A percentile compares a stretch with the other conserved stretches of the same genome.
These are phyloP conservation scores for Zootermopsis nevadensis DNA, from an alignment of 2,888 invertebrate species.

Conservation along the genomic window DNA sequence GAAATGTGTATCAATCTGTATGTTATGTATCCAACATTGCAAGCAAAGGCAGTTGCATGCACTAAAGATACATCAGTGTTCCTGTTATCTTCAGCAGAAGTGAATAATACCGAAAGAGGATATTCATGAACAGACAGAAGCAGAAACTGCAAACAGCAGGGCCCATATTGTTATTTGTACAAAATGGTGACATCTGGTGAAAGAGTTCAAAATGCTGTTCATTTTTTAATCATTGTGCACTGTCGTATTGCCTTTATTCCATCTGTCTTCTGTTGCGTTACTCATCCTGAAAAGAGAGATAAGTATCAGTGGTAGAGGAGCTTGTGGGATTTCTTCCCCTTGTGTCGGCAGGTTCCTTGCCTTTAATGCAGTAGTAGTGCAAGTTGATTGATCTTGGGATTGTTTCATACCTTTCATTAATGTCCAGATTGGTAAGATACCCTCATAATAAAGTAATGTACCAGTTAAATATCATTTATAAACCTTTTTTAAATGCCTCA, in stretches of 20 bases:
- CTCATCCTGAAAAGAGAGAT: conserved; percentile 14
- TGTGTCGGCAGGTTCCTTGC: conserved; percentile 22
- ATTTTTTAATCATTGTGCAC: conserved; percentile 11
- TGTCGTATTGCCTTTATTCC: not conserved
- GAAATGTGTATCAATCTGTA: too few species aligned
- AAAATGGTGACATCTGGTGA: not conserved
- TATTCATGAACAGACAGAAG: not conserved
- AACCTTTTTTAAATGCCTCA: too few species aligned
- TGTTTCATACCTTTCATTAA: too few species aligned
- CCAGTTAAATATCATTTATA: too few species aligned
- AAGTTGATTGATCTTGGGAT: not conserved
- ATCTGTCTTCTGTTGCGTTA: not conserved
- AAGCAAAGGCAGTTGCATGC: too few species aligned
- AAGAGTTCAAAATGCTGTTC: conserved; percentile 1
- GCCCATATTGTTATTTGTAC: not conserved
- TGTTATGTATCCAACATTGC: too few species aligned
- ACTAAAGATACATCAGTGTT: too few species aligned
- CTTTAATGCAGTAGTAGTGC: conserved; percentile 12
- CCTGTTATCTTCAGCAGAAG: too few species aligned
- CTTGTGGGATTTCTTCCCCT: conserved; percentile 23
- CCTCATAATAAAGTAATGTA: too few species aligned
- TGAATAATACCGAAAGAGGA: too few species aligned
- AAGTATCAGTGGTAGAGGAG: conserved; percentile 11
- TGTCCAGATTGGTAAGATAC: too few species aligned
- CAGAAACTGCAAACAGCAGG: not conserved